Base-by-base conservation (phyloP, 2,113 vertebrate species). In the Ploceus nigricollis region DNA sequence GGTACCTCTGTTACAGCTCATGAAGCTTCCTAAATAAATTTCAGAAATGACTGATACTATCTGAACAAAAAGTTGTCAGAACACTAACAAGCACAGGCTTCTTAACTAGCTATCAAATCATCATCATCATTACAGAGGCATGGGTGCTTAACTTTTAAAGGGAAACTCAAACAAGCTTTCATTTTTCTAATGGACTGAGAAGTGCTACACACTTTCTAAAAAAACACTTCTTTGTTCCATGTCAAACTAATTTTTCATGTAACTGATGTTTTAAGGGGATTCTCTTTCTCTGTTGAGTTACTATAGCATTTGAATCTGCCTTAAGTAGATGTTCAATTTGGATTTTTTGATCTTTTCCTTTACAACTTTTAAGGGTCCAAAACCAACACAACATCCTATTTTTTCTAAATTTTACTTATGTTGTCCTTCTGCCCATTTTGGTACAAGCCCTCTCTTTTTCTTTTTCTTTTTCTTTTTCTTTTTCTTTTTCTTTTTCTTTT, bases 121-220 rank as follows among this genome's bases (percentile, higher is more conserved):
- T 66, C n/a, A 91, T 66, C n/a, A 82, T 91, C 76, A 93, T 89
- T 85, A 79, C 19, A 92, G 50, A 75, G 39, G 15, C 33, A 96
- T 15, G 53, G 65, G 11, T 72, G 23, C 77, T 96, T 89, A 93
- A 87, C 45, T 92, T 91, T 79, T 57, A 80, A 84, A 87, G 24
- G 21, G 45, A 89, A 92, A 56, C 4, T 65, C 53, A 42, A 90
- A 66, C 6, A 83, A 66, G 50, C 11, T 64, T 89, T 94, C 30
- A 82, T 89, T 87, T 85, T 89, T 75, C 44, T 87, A 77, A 93
- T 50, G 25, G 57, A 65, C 72, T 87, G 77, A 90, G 64, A 84
- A 89, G 39, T 19, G 24, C 58, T 81, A 70, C 9, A n/a, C 12
- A 27, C 16, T 66, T 88, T 63, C 6, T 82, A 20, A 70, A 83